Base-by-base conservation (phyloP, 2,113 vertebrate genomes). In the Fukomys damarensis region DNA sequence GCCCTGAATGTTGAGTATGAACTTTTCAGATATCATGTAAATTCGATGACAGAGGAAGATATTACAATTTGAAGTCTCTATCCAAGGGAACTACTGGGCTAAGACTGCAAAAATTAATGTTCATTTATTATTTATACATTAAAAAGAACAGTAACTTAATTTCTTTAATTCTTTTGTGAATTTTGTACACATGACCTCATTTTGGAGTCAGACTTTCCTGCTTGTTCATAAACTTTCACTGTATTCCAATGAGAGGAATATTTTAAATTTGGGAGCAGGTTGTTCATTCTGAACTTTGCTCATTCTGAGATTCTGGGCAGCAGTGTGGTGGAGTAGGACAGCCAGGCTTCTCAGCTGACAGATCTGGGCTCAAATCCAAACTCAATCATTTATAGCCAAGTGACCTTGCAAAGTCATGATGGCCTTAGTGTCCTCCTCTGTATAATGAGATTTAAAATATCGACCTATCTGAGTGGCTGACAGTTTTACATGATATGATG, bases 21-120 rank as follows among this genome's bases (percentile, higher is more conserved):
- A 81, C 63, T 89, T 91, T 82, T 80, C 58, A 82, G 89, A 89
- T 11, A 54, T 7, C 28, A n/a, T 24, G 56, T 88, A 89, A 94
- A 86, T 91, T 41, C 65, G 6, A 20, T 86, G 83, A 89, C 58
- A 58, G 46, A n/a, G 81, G 43, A 84, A 84, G n/a, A 83, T 56
- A 17, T 16, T 65, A 41, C 49, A 59, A 43, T 24, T 93, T 93
- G 38, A 72, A 72, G 63, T 89, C 35, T 65, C 32, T 13, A 19
- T 81, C 28, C 20, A 87, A 76, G 49, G 61, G 56, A 94, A 93
- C 28, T 22, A 14, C 2, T 63, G 56, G 2, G 86, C 30, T 86
- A 66, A 63, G 56, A 35, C 74, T 91, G 86, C 10, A 68, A 81
- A 93, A 84, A n/a, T 46, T 68, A 85, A 93, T 70, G 66, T 7